Evolutionary conservation across 2,113 vertebrate species (phyloP).

Genomic region (Aptenodytes forsteri): DNA sequence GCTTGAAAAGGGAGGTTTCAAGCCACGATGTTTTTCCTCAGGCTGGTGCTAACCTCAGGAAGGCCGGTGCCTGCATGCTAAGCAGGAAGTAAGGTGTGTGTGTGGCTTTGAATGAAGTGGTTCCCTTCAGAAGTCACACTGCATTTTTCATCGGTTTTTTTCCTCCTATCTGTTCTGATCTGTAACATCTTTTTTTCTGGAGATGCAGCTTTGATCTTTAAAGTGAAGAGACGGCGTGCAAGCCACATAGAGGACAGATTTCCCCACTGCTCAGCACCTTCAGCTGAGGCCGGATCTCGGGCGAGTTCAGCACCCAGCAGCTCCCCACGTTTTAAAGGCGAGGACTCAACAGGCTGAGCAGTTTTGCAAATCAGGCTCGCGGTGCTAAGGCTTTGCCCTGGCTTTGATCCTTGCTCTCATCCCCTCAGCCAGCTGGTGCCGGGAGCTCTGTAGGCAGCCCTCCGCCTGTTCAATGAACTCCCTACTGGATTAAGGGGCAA

Average conservation of each 20-base stretch:
- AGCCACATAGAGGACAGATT: neutral
- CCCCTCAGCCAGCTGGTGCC: neutral
- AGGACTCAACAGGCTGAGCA: neutral
- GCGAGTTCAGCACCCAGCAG: neutral
- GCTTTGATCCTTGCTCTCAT: slow-evolving; percentile 5
- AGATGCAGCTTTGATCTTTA: slow-evolving; percentile 51
- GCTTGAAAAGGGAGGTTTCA: neutral
- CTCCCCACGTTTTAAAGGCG: neutral
- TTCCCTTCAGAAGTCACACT: slow-evolving; percentile 4
- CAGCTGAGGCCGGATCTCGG: neutral
- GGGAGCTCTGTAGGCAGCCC: neutral
- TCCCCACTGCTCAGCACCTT: neutral
- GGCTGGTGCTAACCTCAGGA: neutral
- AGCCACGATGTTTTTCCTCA: neutral
- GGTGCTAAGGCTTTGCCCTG: neutral
- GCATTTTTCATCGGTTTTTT: neutral
- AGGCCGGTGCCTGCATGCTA: neutral
- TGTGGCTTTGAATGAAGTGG: slow-evolving; percentile 23
- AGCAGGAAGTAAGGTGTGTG: neutral
- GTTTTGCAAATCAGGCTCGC: neutral
- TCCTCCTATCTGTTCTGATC: neutral
- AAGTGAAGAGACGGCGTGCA: rapidly evolving
- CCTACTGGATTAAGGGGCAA: neutral
- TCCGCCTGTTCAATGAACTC: neutral
- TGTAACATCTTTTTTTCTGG: neutral